Evolutionary conservation across 2,888 invertebrate genomes (phyloP).

Genomic region (Yponomeuta cagnagella): DNA sequence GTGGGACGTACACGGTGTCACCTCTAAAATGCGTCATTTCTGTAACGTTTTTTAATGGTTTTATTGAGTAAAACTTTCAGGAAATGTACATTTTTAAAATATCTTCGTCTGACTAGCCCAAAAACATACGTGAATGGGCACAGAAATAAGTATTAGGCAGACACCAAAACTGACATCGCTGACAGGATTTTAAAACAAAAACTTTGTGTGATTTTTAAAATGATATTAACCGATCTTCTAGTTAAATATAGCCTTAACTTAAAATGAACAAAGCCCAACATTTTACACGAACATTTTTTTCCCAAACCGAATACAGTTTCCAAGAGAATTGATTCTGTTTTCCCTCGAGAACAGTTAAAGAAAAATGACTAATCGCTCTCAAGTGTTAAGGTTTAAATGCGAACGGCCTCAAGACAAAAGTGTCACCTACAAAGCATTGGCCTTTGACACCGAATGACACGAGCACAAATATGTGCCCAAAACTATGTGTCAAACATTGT

Average conservation of each 20-base stretch:
- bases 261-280: not conserved
- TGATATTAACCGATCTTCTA: not conserved
- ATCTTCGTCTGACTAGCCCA: too few species aligned
- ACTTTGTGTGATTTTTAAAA: not conserved
- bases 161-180: too few species aligned
- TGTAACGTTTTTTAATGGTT: too few species aligned
- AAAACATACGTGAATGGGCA: too few species aligned
- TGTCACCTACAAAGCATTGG: slow-evolving; percentile 39
- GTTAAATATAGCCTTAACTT: not conserved
- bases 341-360: not conserved
- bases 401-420: slow-evolving; percentile 26
- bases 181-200: too few species aligned
- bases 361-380: not conserved
- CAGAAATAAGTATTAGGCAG: too few species aligned
- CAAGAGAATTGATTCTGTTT: not conserved
- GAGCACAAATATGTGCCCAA: slow-evolving; percentile 41
- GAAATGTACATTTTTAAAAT: too few species aligned
- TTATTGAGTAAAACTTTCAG: too few species aligned
- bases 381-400: not conserved
- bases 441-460: slow-evolving; percentile 29
- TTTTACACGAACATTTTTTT: not conserved
- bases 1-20: too few species aligned
- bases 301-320: not conserved
- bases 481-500: slow-evolving; percentile 38
- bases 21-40: too few species aligned